Conservation (phyloP, 1,140 invertebrate species). For the Tetramorium parvispinum region DNA sequence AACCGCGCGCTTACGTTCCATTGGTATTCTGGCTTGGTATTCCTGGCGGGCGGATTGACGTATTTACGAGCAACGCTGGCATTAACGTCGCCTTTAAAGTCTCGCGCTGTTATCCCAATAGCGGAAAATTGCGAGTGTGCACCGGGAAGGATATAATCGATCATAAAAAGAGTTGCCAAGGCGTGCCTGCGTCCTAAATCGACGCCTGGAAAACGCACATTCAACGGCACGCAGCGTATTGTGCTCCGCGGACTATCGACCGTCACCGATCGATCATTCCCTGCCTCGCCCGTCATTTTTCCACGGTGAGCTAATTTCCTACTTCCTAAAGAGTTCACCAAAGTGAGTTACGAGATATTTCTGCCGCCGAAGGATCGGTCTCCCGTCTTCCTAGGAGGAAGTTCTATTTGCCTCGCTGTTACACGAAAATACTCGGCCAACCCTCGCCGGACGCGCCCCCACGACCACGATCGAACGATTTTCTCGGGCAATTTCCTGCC, state of each 20-base stretch:
- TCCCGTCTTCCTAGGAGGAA: slow-evolving; percentile 76
- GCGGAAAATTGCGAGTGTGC: not conserved
- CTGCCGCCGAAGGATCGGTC: slow-evolving; percentile 79
- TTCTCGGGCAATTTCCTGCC: slow-evolving; percentile 45
- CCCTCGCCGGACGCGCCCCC: not conserved
- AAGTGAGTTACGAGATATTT: slow-evolving; percentile 84
- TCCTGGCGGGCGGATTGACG: not conserved
- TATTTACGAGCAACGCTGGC: not conserved
- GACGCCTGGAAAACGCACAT: not conserved
- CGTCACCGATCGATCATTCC: slow-evolving; percentile 82
- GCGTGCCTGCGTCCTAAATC: not conserved
- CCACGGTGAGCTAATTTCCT: slow-evolving; percentile 82
- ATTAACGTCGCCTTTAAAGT: not conserved
- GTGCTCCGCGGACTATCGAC: slow-evolving; percentile 69
- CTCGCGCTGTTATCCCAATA: not conserved
- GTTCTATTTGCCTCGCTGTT: slow-evolving; percentile 72
- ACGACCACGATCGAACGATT: slow-evolving; percentile 37
- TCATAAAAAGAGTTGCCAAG: not conserved
- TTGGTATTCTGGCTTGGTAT: not conserved
- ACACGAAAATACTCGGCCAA: slow-evolving; percentile 44
- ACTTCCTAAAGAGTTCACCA: slow-evolving; percentile 84
- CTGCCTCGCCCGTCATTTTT: slow-evolving; percentile 65
- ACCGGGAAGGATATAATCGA: not conserved
- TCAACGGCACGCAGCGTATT: not conserved
- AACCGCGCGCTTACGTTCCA: not conserved